phyloP scores from a whole-genome alignment of 2,113 vertebrate species.

The Empidonax traillii region DNA sequence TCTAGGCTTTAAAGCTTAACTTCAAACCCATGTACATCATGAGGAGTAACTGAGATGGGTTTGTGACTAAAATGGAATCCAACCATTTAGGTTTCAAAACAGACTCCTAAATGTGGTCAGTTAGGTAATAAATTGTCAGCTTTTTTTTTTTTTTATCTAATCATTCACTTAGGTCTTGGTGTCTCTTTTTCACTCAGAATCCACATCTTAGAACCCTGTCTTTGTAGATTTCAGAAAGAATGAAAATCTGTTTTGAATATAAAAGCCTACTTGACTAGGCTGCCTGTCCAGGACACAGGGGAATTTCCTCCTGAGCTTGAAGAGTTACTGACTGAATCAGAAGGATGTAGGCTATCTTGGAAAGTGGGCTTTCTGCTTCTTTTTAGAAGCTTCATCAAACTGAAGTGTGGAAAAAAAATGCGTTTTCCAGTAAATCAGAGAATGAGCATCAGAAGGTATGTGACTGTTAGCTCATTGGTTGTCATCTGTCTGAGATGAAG shows the following conservation, averaged over 20 bases:
- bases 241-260: background rate
- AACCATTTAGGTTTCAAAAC: background rate
- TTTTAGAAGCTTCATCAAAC: background rate
- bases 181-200: background rate
- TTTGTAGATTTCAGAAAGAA: background rate
- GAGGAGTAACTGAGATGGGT: background rate
- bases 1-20: background rate
- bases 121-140: background rate
- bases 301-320: background rate
- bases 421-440: background rate
- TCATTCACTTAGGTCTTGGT: background rate
- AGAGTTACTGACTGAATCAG: background rate
- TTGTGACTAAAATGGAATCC: background rate
- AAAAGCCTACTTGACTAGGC: background rate
- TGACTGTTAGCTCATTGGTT: background rate
- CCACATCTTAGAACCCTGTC: background rate
- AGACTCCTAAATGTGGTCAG: background rate
- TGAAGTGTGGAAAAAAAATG: background rate
- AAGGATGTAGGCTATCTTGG: background rate
- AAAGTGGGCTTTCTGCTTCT: background rate
- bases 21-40: fast-evolving
- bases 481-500: background rate
- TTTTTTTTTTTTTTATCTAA: background rate
- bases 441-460: background rate
- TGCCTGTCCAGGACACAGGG: background rate